Evolutionary conservation across 2,113 vertebrate species (phyloP), one percentile per base, ranked within the genome.

Genomic region (Todiramphus chloris): DNA sequence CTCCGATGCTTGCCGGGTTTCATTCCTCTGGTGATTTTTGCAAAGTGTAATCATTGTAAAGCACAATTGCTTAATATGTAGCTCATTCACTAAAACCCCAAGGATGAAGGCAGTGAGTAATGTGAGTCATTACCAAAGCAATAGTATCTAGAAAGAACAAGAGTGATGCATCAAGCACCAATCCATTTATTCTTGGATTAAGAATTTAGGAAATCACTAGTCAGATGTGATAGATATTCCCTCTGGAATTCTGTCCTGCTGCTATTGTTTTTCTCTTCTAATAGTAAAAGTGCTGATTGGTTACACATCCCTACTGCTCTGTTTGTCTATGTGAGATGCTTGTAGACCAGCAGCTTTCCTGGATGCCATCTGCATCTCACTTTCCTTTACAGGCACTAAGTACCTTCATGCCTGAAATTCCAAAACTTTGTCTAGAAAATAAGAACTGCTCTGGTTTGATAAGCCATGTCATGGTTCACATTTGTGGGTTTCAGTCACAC

Each of bases 41-140:
- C 68, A 33, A 94, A 96, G 75, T 83, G 85, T 93, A 95, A 95
- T 97, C 75, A 81, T 81, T 96, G 78, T 83, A 53, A 94, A 96
- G 87, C 91, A 83, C 92, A 94, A 74, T 75, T 93, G 76, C 66
- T 97, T 94, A 93, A 76, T 89, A 73, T 74, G 87, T 89, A 93
- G 94, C 79, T 82, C 79, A 80, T 97, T 96, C 83, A 69, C 64
- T 86, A 82, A 95, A 94, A 91, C 89, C 91, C 78, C 77, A 83
- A 91, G 83, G 84, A 93, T 39, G 53, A 41, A 91, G 76, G 78
- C 90, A 66, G 48, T 81, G 90, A 92, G 74, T 69, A 74, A 93
- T 82, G 72, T 4, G n/a, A 94, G 75, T 77, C 82, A 86, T 97
- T 94, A 89, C 21, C 53, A 77, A 63, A 92, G 92, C 89, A 88